A percentile compares a stretch with the other conserved stretches of the same genome.
Evolutionary conservation across 2,113 vertebrate species (phyloP).

Genomic region (Synchiropus splendidus): DNA sequence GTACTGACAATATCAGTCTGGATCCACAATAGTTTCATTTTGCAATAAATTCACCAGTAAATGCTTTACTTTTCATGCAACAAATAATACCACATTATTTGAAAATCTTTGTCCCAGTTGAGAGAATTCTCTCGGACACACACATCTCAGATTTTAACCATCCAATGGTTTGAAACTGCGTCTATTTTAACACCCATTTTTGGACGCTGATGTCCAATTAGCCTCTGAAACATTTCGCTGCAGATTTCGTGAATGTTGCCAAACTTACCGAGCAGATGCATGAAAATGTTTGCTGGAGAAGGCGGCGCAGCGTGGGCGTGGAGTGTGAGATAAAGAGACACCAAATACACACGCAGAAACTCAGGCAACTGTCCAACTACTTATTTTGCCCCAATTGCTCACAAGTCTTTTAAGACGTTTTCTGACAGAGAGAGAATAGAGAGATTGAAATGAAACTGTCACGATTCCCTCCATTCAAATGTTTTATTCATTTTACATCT

Average conservation of each 20-base stretch:
- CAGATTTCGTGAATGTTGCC: slow-evolving; percentile 34
- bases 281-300: slow-evolving; percentile 56
- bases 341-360: slow-evolving; percentile 51
- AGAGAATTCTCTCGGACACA: too few relatives aligned
- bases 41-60: too few relatives aligned
- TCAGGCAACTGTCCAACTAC: slow-evolving; percentile 57
- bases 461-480: slow-evolving; percentile 44
- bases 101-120: too few relatives aligned
- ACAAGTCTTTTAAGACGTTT: slow-evolving; percentile 46
- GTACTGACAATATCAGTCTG: too few relatives aligned
- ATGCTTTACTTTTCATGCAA: too few relatives aligned
- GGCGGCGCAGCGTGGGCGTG: slow-evolving; percentile 61
- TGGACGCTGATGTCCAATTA: slow-evolving; percentile 34
- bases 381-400: slow-evolving; percentile 58
- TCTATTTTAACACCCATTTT: too few relatives aligned
- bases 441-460: slow-evolving; percentile 55
- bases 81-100: too few relatives aligned
- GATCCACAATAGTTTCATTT: too few relatives aligned
- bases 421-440: slow-evolving; percentile 14
- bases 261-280: slow-evolving; percentile 58
- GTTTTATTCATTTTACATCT: slow-evolving; percentile 67
- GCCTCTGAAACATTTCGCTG: slow-evolving; percentile 19
- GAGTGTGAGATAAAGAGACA: slow-evolving; percentile 57
- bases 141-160: too few relatives aligned
- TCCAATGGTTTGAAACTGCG: too few relatives aligned